Percentiles rank a stretch among this genome's conserved stretches.
phyloP scores from a whole-genome alignment of 2,113 vertebrate genomes.

The Gopherus evgoodei region DNA sequence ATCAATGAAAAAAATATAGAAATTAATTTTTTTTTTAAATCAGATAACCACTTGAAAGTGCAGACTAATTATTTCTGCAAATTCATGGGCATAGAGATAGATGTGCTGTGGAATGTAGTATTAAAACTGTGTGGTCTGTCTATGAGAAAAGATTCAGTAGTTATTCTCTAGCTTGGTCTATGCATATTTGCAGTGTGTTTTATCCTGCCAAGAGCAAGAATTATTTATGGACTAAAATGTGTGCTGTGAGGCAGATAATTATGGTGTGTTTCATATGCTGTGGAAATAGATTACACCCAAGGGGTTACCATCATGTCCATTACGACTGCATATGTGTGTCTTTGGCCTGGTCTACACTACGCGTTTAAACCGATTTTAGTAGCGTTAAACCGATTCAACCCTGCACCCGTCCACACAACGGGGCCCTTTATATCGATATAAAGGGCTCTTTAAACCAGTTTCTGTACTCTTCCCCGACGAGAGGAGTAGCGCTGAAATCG shows the following conservation, averaged over 20 bases:
- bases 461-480: too few relatives aligned
- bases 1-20: background rate
- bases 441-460: too few relatives aligned
- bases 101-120: background rate
- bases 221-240: background rate
- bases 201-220: background rate
- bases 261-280: background rate
- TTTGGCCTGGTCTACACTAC: background rate
- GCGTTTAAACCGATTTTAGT: too few relatives aligned
- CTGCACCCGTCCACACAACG: too few relatives aligned
- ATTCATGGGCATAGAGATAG: background rate
- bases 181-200: accelerated
- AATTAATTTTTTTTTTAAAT: background rate
- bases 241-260: background rate
- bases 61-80: background rate
- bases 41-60: background rate
- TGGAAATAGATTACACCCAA: background rate
- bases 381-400: too few relatives aligned
- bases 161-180: background rate
- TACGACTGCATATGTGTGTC: background rate
- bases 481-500: too few relatives aligned
- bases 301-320: background rate
- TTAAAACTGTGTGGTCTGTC: background rate
- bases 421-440: too few relatives aligned
- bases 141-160: background rate